Conservation (phyloP, 2,888 invertebrate species). For the Exephanes ischioxanthus region DNA sequence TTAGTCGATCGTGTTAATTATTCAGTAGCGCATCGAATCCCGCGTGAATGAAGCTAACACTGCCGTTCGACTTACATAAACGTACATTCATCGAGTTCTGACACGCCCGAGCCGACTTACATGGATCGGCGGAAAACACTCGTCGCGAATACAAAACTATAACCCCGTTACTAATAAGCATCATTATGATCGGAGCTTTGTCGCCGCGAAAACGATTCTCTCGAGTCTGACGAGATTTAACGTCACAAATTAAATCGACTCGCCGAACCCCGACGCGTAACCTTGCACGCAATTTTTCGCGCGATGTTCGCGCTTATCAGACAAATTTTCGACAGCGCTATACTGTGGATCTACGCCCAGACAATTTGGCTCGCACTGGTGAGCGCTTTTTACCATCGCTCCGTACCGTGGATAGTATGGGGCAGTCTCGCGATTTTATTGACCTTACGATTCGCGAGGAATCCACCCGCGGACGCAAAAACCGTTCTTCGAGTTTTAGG, state of each 20-base stretch:
- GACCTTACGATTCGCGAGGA: slow-evolving; percentile 74
- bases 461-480: slow-evolving; percentile 76
- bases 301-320: slow-evolving; percentile 70
- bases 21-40: too few species aligned
- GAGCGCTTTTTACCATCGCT: slow-evolving; percentile 76
- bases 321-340: slow-evolving; percentile 73
- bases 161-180: not conserved
- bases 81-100: not conserved
- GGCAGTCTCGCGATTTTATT: slow-evolving; percentile 74
- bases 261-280: not conserved
- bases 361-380: slow-evolving; percentile 72
- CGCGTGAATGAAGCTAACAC: too few species aligned
- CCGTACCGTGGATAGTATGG: slow-evolving; percentile 81
- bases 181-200: not conserved
- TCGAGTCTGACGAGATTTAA: not conserved
- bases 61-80: too few species aligned
- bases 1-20: too few species aligned
- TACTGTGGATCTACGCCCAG: slow-evolving; percentile 78
- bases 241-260: slow-evolving; percentile 2
- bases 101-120: not conserved
- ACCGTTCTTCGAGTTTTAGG: slow-evolving; percentile 80
- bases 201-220: not conserved
- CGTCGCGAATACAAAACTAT: not conserved
- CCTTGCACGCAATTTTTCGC: not conserved
- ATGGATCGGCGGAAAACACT: not conserved